Evolutionary conservation across 30 jellyfish, hydroid and myxozoan genomes (phyloP), one percentile per base, ranked within the genome.

Genomic region (Nemopilema nomurai): DNA sequence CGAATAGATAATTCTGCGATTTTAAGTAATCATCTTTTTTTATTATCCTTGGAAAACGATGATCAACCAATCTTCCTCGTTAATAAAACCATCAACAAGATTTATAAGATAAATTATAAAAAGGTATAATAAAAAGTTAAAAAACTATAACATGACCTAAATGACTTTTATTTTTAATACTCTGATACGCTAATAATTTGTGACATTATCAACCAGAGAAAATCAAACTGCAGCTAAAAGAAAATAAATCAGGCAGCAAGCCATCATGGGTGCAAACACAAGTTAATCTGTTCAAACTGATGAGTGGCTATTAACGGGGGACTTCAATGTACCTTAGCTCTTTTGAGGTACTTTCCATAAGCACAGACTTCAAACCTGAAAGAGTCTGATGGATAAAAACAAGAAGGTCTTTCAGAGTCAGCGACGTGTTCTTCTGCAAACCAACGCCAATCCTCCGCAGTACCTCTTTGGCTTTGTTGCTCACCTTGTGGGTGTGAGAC

Each of bases 391-490:
- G 84, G 0, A 93, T 62, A 63, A 81, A 93, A 22, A 84, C 82
- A 25, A 93, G 85, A 50, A 88, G 69, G 27, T 78, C 94, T 16
- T 64, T 78, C 26, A 57, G 63, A 16, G 83, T 17, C 49, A 93
- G 18, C 32, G 93, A 84, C 18, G 81, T 24, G 63, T 93, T 93
- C 28, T 79, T 80, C 51, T 88, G 98, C 62, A 93, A 71, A 4
- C 98, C 98, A 32, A 93, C 69, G 51, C 89, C 88, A 0, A 93
- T 75, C 49, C 96, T 62, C 62, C 98, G 80, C 65, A 93, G 76
- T 6, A 92, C 93, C 53, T 88, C 96, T 87, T 93, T 94, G 28
- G 93, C 94, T 74, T 86, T 93, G 62, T 84, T 89, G 49, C 92
- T 68, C 53, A 50, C 86, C 62, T 85, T 84, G 73, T 93, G 96